A percentile compares a stretch with the other conserved stretches of the same genome.
These are phyloP conservation scores for Campopleginae sp. DNA, from an alignment of 2,888 invertebrate species.

Conservation along the genomic window DNA sequence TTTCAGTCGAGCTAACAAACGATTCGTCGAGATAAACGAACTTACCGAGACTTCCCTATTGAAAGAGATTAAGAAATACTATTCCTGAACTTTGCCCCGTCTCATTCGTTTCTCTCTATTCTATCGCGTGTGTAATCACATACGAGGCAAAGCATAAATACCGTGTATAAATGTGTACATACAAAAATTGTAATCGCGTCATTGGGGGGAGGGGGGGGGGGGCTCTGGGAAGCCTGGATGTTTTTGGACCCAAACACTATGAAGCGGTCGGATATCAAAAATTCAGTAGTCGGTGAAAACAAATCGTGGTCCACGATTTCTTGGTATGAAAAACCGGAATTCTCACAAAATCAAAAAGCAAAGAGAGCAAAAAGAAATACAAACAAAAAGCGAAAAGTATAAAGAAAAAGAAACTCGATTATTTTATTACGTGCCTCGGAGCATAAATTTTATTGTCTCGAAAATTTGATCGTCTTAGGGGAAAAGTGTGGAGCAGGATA, in stretches of 20 bases:
- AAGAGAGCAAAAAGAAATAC: neutral
- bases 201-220: neutral
- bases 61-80: slow-evolving; percentile 91
- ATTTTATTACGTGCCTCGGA: neutral
- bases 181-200: neutral
- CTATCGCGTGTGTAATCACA: neutral
- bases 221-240: neutral
- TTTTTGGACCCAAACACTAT: neutral
- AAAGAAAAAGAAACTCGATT: neutral
- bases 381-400: neutral
- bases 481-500: neutral
- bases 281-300: neutral
- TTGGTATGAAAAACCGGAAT: neutral
- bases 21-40: slow-evolving; percentile 95
- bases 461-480: neutral
- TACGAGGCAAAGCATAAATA: neutral
- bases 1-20: slow-evolving; percentile 94
- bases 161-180: slow-evolving; percentile 7
- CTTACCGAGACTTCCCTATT: slow-evolving; percentile 90
- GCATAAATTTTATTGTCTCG: neutral
- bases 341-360: neutral
- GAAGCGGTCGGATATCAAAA: no score
- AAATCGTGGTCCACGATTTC: neutral
- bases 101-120: neutral
- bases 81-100: slow-evolving; percentile 86